Percentiles rank a stretch among this genome's conserved stretches.
Evolutionary conservation across 2,888 invertebrate species (phyloP).

Genomic region (Cyrtodaria siliqua): DNA sequence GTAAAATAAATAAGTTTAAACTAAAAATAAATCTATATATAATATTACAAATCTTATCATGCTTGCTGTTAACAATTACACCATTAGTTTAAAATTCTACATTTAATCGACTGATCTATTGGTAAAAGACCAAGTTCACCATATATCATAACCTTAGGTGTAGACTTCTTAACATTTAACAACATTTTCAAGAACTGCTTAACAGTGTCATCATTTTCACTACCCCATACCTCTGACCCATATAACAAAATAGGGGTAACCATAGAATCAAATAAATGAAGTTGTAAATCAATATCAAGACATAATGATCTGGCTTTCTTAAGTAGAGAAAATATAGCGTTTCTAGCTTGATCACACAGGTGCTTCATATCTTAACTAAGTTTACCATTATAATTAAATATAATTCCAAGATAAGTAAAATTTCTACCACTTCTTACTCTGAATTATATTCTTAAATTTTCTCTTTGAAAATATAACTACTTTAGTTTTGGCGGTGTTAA

Average conservation of each 20-base stretch:
- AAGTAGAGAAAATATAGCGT: slow-evolving; percentile 11
- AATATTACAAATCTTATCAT: slow-evolving; percentile 6
- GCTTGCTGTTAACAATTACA: slow-evolving; percentile 2
- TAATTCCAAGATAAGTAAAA: slow-evolving; percentile 15
- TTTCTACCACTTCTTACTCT: slow-evolving; percentile 3
- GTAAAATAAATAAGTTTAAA: no score
- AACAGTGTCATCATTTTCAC: slow-evolving; percentile 14
- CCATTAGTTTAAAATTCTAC: slow-evolving; percentile 1
- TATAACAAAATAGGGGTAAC: slow-evolving; percentile 17
- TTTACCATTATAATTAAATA: slow-evolving; percentile 8
- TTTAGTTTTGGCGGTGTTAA: slow-evolving; percentile 7
- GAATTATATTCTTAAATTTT: neutral
- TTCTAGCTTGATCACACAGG: slow-evolving; percentile 3
- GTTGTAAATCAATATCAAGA: neutral
- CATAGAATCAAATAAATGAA: slow-evolving; percentile 19
- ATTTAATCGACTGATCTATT: neutral
- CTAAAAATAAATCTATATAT: no score
- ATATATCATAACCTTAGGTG: slow-evolving; percentile 10
- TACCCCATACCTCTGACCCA: slow-evolving; percentile 18
- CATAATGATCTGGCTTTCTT: slow-evolving; percentile 3
- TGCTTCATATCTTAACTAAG: neutral
- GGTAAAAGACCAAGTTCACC: slow-evolving; percentile 7
- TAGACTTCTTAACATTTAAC: slow-evolving; percentile 7
- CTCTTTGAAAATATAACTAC: slow-evolving; percentile 4
- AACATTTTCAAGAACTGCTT: slow-evolving; percentile 3